Base-by-base conservation (phyloP, 2,888 invertebrate species). In the Choristoneura rosaceana region DNA sequence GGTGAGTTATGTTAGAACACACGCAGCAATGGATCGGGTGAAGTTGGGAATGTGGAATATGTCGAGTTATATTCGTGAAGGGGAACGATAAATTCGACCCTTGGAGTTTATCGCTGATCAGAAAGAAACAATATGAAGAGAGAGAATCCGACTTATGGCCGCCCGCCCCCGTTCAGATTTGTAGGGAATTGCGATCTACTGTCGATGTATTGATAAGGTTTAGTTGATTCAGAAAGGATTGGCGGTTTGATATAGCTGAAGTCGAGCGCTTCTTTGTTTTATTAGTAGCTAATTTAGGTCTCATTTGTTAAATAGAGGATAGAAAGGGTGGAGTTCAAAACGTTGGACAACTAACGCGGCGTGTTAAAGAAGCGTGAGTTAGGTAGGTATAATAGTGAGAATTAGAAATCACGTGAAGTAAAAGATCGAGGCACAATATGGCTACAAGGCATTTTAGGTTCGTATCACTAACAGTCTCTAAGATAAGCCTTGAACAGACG, bases 111-210 rank as follows among this genome's bases (percentile, higher is more conserved):
- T 86, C 86, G 85, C 84, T 85, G 84, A 84, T 84, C 84, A 82
- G 83, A 84, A 82, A 84, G 84, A 86, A 86, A 86, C 86, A 86
- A 86, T 86, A 86, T 84, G 85, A 85, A 81, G 80, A 80, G 82
- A 81, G 79, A 80, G 82, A 81, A 80, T 82, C 78, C 80, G 78
- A 80, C 80, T 82, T 81, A 82, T 82, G 80, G 80, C 79, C 74
- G 78, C 75, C 76, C 81, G 77, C 78, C 78, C 80, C 78, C 77
- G 75, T 76, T 80, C 77, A 79, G 83, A 83, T 83, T 83, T 84
- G 83, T 82, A 79, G 77, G 71, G 76, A 76, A 75, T 81, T 78
- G 78, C 80, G 75, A 78, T 76, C 77, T 78, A 80, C 80, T 79
- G 78, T 77, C 77, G 77, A 77, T 74, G 75, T 76, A 76, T 77